phyloP scores from a whole-genome alignment of 2,888 invertebrate species.

The Synanthedon andrenaeformis region DNA sequence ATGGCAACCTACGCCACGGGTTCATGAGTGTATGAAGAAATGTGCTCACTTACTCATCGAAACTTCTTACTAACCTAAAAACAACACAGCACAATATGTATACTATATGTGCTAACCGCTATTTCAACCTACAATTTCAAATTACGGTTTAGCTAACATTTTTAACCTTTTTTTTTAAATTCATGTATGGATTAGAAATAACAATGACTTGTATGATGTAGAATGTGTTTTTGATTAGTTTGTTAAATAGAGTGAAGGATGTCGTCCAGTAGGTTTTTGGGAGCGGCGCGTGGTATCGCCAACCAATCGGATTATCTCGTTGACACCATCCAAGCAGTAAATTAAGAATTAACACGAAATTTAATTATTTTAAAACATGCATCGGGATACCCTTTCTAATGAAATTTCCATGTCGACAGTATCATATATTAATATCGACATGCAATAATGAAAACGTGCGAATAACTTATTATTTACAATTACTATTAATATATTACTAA shows the following conservation, averaged over 20 bases:
- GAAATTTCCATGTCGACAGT: constrained; percentile 28
- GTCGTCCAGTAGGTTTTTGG: constrained; percentile 48
- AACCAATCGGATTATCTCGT: constrained; percentile 52
- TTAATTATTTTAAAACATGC: constrained; percentile 68
- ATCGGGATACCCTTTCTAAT: constrained; percentile 59
- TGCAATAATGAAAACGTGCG: neutral
- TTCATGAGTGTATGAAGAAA: no score
- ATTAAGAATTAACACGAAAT: constrained; percentile 66
- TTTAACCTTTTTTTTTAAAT: no score
- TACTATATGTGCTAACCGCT: no score
- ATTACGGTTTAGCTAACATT: no score
- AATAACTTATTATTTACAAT: constrained; percentile 1
- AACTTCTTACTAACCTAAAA: no score
- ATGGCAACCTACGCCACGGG: no score
- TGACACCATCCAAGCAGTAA: constrained; percentile 62
- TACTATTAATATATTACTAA: neutral
- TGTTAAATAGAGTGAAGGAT: constrained; percentile 10
- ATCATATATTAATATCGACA: no score
- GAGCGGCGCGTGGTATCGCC: constrained; percentile 31
- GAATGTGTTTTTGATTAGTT: neutral
- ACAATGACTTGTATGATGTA: no score
- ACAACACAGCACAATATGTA: no score
- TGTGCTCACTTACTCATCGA: no score
- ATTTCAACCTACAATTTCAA: no score
- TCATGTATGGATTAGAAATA: no score